phyloP scores from a whole-genome alignment of 2,888 invertebrate genomes.

The Polia nebulosa region DNA sequence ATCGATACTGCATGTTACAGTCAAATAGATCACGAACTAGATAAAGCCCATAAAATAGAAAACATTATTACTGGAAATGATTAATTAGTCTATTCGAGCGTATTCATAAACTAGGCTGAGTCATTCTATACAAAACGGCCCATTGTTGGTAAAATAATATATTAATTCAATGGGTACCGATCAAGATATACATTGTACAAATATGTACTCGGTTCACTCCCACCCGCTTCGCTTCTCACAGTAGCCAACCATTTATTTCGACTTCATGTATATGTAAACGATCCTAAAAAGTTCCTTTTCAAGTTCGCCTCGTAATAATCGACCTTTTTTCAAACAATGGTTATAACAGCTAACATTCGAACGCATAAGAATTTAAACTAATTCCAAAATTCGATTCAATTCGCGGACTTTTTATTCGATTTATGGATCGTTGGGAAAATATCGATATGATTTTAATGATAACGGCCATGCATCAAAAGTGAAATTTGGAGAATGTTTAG shows the following conservation, averaged over 20 bases:
- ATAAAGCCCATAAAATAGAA: conserved; percentile 56
- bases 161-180: conserved; percentile 50
- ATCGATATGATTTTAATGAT: conserved; percentile 19
- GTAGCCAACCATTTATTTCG: conserved; percentile 41
- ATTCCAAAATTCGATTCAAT: conserved; percentile 39
- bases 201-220: conserved; percentile 44
- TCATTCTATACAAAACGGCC: conserved; percentile 52
- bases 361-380: conserved; percentile 31
- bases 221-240: conserved; percentile 54
- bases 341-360: conserved; percentile 36
- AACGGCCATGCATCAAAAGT: not conserved
- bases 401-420: conserved; percentile 32
- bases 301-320: conserved; percentile 36
- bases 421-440: conserved; percentile 20
- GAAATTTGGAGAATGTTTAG: not conserved
- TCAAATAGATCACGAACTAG: conserved; percentile 49
- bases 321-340: conserved; percentile 44
- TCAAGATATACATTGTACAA: conserved; percentile 54
- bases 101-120: conserved; percentile 57
- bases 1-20: conserved; percentile 40
- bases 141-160: conserved; percentile 62
- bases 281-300: conserved; percentile 47
- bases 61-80: conserved; percentile 59
- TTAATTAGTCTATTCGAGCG: conserved; percentile 55
- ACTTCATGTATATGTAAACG: conserved; percentile 51